These are phyloP conservation scores for Mionectes olivaceus DNA, from an alignment of 2,797 vertebrate species.

Conservation along the genomic window DNA sequence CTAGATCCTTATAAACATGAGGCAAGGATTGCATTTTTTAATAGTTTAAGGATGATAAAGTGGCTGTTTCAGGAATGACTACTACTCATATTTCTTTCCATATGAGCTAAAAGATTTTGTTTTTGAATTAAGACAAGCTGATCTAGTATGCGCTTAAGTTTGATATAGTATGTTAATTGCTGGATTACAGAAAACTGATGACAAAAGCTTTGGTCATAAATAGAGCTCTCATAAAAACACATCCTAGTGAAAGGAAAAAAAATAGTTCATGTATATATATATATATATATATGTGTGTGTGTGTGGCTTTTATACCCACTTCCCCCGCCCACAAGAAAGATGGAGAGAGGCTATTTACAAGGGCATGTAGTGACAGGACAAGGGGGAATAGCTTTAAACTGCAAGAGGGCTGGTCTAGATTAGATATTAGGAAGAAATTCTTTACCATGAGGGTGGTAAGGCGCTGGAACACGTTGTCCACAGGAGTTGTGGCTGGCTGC, in stretches of 20 bases:
- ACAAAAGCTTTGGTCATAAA: neutral
- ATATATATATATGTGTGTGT: no score
- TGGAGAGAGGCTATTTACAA: neutral
- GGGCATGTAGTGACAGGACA: neutral
- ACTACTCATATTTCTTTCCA: constrained; percentile 1
- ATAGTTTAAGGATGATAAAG: constrained; percentile 5
- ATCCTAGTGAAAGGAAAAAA: neutral
- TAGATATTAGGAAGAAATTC: neutral
- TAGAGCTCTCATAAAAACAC: neutral
- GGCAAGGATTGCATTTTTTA: neutral
- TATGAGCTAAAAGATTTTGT: neutral
- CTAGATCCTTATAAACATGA: neutral
- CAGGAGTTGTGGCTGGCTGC: neutral
- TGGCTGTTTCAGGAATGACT: neutral
- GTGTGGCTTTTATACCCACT: neutral
- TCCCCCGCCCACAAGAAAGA: neutral
- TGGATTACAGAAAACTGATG: neutral
- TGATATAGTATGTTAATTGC: neutral
- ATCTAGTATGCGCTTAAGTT: neutral
- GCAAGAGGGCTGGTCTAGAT: neutral
- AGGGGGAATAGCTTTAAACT: neutral
- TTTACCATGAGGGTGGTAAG: neutral
- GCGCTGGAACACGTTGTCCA: neutral
- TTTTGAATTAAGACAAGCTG: neutral
- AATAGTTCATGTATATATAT: neutral